Evolutionary conservation across 2,888 invertebrate species (phyloP), one percentile per base, ranked within the genome.

Genomic region (Marronus borbonicus): DNA sequence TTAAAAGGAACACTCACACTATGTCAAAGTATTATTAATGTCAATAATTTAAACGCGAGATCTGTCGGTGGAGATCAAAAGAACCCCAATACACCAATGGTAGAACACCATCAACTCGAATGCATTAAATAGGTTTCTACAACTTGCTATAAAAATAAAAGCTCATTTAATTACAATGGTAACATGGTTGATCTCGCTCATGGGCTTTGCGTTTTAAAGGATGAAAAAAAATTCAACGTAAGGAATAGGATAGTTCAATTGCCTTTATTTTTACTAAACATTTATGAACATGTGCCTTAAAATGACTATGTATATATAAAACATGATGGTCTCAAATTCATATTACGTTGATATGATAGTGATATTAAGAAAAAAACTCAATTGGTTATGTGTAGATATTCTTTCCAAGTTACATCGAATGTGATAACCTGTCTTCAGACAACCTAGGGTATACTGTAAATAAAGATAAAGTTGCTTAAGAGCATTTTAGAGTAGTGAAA

Each of bases 311-410:
- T 69, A 50, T 31, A 52, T 52, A 28, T 52, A 28, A 20, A 69
- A 69, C 50, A 20, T 39, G 24, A 69, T 69, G 69, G 69, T 69
- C 69, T 69, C 69, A 69, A 69, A 44, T 20, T 68, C 68, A 64
- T 55, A 64, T 64, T 64, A 28, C 36, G 2, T 55, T 28, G n/a
- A n/a, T 64, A 64, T 64, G 64, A 64, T 64, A 64, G 64, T 64
- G 64, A 64, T 64, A 64, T 64, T 64, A 28, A 64, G n/a, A 20
- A 31, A n/a, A 64, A 31, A 31, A 36, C 28, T 64, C 36, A 64
- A 64, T 28, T 20, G 20, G 55, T 55, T 55, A 17, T n/a, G 3
- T 7, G n/a, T 55, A 20, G 14, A 17, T 55, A 55, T 20, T n/a
- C 31, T 44, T 44, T 12, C 44, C 44, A 44, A 44, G 44, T 44